These are phyloP conservation scores for Nothoprocta pentlandii DNA, from an alignment of 2,113 vertebrate species.

Conservation along the genomic window DNA sequence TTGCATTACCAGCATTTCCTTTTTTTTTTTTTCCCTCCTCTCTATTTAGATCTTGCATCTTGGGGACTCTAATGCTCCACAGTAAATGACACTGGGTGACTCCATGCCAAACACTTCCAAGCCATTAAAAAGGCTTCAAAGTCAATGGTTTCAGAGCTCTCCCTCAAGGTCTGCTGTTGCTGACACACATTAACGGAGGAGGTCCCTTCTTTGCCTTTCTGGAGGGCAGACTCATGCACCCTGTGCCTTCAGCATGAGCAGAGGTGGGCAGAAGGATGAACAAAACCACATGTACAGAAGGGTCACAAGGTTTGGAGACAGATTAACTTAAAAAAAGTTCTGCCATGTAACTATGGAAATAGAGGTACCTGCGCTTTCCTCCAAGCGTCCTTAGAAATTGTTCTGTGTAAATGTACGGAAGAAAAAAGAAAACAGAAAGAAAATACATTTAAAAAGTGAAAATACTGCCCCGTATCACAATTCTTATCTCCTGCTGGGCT, in stretches of 20 bases:
- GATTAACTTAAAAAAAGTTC: background rate
- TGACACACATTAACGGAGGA: background rate
- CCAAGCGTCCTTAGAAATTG: background rate
- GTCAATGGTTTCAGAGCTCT: background rate
- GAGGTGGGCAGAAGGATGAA: background rate
- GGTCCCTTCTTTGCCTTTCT: background rate
- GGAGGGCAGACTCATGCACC: background rate
- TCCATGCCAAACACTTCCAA: background rate
- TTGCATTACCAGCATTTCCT: background rate
- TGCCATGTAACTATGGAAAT: background rate
- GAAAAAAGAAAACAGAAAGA: too few species aligned
- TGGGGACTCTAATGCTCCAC: background rate
- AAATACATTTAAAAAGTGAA: background rate
- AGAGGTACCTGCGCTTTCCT: background rate
- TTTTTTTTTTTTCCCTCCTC: background rate
- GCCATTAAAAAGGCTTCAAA: background rate
- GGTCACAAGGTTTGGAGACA: background rate
- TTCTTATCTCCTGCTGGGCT: background rate
- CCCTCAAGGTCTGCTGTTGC: background rate
- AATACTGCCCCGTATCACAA: background rate
- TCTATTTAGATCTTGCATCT: background rate
- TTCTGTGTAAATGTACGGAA: background rate
- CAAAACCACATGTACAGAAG: background rate
- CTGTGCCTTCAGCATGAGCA: background rate
- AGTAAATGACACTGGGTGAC: background rate